Evolutionary conservation across 2,888 invertebrate species (phyloP).

Genomic region (Aricia artaxerxes): DNA sequence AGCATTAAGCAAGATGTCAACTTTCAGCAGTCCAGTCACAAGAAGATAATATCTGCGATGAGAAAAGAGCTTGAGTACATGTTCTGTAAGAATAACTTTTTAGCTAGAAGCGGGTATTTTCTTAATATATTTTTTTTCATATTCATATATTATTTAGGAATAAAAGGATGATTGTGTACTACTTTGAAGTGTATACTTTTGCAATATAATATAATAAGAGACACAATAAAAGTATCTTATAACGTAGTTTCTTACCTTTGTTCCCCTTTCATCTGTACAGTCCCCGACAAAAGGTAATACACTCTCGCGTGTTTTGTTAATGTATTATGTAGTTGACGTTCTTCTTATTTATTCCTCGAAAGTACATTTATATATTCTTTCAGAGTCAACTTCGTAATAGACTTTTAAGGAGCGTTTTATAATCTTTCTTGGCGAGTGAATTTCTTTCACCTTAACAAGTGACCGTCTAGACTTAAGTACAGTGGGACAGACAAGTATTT

Average conservation of each 20-base stretch:
- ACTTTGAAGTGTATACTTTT: too few relatives aligned
- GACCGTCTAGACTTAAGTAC: conserved; percentile 33
- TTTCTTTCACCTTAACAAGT: conserved; percentile 34
- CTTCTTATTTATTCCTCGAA: neutral
- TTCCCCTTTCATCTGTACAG: neutral
- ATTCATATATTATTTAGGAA: too few relatives aligned
- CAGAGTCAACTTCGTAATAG: neutral
- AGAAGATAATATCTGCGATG: too few relatives aligned
- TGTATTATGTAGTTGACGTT: conserved; percentile 21
- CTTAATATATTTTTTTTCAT: too few relatives aligned
- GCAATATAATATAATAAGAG: neutral
- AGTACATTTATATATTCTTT: conserved; percentile 15
- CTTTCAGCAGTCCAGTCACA: too few relatives aligned
- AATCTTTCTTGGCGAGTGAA: conserved; percentile 30
- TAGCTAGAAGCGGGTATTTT: too few relatives aligned
- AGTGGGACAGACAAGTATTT: conserved; percentile 31
- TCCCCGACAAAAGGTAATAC: conserved; percentile 11
- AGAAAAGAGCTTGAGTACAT: too few relatives aligned
- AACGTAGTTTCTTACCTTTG: neutral
- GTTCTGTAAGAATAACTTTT: too few relatives aligned
- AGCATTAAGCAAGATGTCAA: too few relatives aligned
- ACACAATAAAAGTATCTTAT: neutral
- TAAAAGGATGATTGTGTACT: too few relatives aligned
- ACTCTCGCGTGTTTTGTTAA: conserved; percentile 16
- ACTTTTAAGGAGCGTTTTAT: conserved; percentile 26